Evolutionary conservation across 2,113 vertebrate species (phyloP).

Genomic region (Podarcis cretensis): DNA sequence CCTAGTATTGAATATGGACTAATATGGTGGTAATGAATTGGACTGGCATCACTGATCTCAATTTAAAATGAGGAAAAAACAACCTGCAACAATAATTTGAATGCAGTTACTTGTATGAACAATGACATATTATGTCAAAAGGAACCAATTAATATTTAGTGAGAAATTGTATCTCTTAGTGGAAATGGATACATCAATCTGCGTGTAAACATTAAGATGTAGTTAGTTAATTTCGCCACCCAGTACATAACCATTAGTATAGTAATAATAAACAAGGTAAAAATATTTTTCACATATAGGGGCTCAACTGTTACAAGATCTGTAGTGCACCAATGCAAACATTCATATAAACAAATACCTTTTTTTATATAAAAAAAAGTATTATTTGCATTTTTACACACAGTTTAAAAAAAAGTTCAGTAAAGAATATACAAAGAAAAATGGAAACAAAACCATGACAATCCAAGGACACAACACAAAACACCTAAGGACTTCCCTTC

Average conservation of each 20-base stretch:
- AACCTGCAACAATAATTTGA: conserved; percentile 54
- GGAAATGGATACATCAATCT: conserved; percentile 1
- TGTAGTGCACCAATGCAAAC: too few species aligned
- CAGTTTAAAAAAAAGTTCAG: too few species aligned
- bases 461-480: too few species aligned
- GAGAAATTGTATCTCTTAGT: conserved; percentile 54
- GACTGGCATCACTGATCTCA: conserved; percentile 18
- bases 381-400: too few species aligned
- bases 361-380: too few species aligned
- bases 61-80: conserved; percentile 42
- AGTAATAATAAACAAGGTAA: background rate
- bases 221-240: conserved; percentile 10
- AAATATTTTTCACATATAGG: background rate
- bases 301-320: background rate
- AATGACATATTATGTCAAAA: conserved; percentile 57
- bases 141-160: conserved; percentile 53
- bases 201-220: conserved; percentile 1
- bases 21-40: conserved; percentile 47
- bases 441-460: too few species aligned
- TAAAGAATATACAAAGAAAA: too few species aligned
- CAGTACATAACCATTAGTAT: conserved; percentile 17
- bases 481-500: too few species aligned
- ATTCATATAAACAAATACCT: too few species aligned
- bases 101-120: conserved; percentile 55
- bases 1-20: background rate